These are phyloP conservation scores for Baronia brevicornis DNA, from an alignment of 2,888 invertebrate genomes.

Conservation along the genomic window DNA sequence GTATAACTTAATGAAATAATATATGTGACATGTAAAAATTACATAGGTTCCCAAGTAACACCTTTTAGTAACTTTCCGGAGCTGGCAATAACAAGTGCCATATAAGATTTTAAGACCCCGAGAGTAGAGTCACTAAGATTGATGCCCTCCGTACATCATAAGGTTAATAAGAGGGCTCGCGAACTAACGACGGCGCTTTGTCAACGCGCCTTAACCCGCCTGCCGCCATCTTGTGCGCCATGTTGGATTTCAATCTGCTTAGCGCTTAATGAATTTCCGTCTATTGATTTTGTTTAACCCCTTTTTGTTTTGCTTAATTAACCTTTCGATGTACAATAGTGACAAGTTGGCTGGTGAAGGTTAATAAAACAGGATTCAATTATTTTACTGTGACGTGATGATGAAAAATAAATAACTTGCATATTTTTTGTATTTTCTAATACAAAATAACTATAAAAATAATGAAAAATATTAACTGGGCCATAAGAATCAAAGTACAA, in stretches of 20 bases:
- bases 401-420: too few relatives aligned
- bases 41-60: too few relatives aligned
- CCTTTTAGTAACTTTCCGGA: too few relatives aligned
- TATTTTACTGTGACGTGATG: background rate
- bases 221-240: slow-evolving; percentile 65
- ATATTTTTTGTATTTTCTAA: too few relatives aligned
- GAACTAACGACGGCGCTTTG: slow-evolving; percentile 75
- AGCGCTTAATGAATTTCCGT: slow-evolving; percentile 74
- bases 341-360: slow-evolving; percentile 28
- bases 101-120: slow-evolving; percentile 1
- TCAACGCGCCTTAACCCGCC: slow-evolving; percentile 69
- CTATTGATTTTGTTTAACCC: slow-evolving; percentile 75
- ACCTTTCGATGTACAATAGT: slow-evolving; percentile 64
- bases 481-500: too few relatives aligned
- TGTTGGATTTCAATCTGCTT: slow-evolving; percentile 74
- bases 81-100: slow-evolving; percentile 23
- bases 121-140: slow-evolving; percentile 29
- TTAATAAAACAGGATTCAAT: slow-evolving; percentile 3
- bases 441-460: too few relatives aligned
- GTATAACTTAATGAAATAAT: too few relatives aligned
- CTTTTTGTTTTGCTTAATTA: slow-evolving; percentile 75
- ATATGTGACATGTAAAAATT: too few relatives aligned
- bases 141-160: slow-evolving; percentile 73
- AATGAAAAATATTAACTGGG: too few relatives aligned
- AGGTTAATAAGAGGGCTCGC: slow-evolving; percentile 76